Conservation (phyloP, 2,888 invertebrate species). For the Eupeodes latifasciatus region DNA sequence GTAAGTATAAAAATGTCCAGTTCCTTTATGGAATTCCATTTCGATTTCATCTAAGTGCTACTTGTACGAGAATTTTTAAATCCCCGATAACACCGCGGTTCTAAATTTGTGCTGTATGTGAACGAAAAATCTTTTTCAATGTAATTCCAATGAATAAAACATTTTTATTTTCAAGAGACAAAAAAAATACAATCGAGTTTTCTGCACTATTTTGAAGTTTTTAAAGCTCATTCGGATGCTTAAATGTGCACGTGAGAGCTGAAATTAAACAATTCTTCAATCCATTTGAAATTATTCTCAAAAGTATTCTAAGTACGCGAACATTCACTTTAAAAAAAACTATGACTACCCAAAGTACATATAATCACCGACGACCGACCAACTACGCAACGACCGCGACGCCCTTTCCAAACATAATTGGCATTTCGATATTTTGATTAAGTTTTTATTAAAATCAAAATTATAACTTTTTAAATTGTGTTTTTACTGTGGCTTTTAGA, state of each 20-base stretch:
- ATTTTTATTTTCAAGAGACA: conserved; percentile 12
- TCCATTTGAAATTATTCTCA: background rate
- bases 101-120: conserved; percentile 27
- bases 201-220: conserved; percentile 20
- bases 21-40: conserved; percentile 66
- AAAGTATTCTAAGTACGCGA: background rate
- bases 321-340: too few relatives aligned
- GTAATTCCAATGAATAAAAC: conserved; percentile 39
- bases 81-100: conserved; percentile 42
- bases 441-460: too few relatives aligned
- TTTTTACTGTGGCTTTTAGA: too few relatives aligned
- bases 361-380: too few relatives aligned
- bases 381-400: too few relatives aligned
- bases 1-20: conserved; percentile 58
- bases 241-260: background rate
- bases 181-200: conserved; percentile 10
- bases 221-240: conserved; percentile 16
- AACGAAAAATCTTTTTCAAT: conserved; percentile 27
- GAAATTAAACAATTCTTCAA: background rate
- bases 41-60: conserved; percentile 61
- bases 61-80: conserved; percentile 41
- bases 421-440: too few relatives aligned
- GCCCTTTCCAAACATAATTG: too few relatives aligned
- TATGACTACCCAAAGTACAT: too few relatives aligned
- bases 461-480: too few relatives aligned